A percentile compares a stretch with the other conserved stretches of the same genome.
Conservation (phyloP, 2,113 vertebrate genomes). For the Spheniscus mendiculus region DNA sequence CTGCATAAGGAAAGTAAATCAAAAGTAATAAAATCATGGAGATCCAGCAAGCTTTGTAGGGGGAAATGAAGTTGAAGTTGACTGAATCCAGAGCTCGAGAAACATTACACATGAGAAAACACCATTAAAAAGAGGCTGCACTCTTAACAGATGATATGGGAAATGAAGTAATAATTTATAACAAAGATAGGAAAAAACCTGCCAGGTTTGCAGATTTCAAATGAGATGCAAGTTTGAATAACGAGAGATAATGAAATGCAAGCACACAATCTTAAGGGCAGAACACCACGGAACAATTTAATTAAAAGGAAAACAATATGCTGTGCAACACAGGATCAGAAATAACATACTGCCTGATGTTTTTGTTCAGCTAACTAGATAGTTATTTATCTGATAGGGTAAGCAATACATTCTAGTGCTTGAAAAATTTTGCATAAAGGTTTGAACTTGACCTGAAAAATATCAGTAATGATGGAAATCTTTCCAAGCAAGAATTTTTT, state of each 20-base stretch:
- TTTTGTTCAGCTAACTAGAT: conserved; percentile 1
- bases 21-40: conserved; percentile 36
- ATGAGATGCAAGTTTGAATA: conserved; percentile 35
- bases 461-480: conserved; percentile 22
- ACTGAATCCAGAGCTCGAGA: conserved; percentile 62
- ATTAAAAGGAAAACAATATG: conserved; percentile 50
- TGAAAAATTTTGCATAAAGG: neutral
- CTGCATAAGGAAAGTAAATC: conserved; percentile 58
- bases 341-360: conserved; percentile 10
- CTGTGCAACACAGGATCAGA: neutral
- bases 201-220: conserved; percentile 37
- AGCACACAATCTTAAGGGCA: neutral
- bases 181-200: conserved; percentile 28
- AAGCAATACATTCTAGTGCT: neutral
- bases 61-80: conserved; percentile 31
- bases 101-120: conserved; percentile 42
- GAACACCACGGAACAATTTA: conserved; percentile 38
- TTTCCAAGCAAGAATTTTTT: conserved; percentile 43
- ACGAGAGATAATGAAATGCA: conserved; percentile 39
- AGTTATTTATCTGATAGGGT: neutral
- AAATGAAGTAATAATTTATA: conserved; percentile 35
- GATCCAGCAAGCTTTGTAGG: conserved; percentile 24
- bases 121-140: conserved; percentile 17
- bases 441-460: conserved; percentile 39
- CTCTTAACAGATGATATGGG: conserved; percentile 15